A percentile compares a stretch with the other conserved stretches of the same genome.
Conservation (phyloP, 2,888 invertebrate species). For the Drosophila acutilabella region DNA sequence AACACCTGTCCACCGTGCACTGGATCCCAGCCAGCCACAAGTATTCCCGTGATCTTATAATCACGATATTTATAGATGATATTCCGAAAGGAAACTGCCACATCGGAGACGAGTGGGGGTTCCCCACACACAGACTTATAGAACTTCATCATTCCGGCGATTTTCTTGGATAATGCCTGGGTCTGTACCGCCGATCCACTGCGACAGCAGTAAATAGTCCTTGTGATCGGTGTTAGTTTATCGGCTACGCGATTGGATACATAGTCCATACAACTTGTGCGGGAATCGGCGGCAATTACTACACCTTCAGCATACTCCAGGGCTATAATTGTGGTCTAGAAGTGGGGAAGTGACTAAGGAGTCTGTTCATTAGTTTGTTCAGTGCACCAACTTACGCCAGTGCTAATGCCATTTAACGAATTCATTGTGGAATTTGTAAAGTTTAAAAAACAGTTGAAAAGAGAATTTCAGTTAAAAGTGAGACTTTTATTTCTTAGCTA, state of each 20-base stretch:
- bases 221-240: constrained; percentile 96
- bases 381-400: background rate
- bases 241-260: constrained; percentile 97
- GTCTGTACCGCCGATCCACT: constrained; percentile 99
- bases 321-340: constrained; percentile 97
- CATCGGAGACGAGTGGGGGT: constrained; percentile 93
- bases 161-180: constrained; percentile 97
- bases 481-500: too few relatives aligned
- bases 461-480: background rate
- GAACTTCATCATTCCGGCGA: constrained; percentile 93
- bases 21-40: constrained; percentile 99
- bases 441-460: background rate
- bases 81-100: constrained; percentile 95
- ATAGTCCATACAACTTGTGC: constrained; percentile 96
- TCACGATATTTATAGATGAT: constrained; percentile 98
- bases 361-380: too few relatives aligned
- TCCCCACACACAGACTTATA: constrained; percentile 91
- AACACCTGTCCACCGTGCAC: constrained; percentile 92
- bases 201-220: constrained; percentile 97
- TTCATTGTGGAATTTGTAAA: background rate
- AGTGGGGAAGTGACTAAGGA: background rate
- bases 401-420: background rate
- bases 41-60: constrained; percentile 94
- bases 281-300: constrained; percentile 97
- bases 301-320: constrained; percentile 97